Percentiles rank a stretch among this genome's conserved stretches.
phyloP scores from a whole-genome alignment of 2,888 invertebrate species.

The Pachliopta kotzebuea region DNA sequence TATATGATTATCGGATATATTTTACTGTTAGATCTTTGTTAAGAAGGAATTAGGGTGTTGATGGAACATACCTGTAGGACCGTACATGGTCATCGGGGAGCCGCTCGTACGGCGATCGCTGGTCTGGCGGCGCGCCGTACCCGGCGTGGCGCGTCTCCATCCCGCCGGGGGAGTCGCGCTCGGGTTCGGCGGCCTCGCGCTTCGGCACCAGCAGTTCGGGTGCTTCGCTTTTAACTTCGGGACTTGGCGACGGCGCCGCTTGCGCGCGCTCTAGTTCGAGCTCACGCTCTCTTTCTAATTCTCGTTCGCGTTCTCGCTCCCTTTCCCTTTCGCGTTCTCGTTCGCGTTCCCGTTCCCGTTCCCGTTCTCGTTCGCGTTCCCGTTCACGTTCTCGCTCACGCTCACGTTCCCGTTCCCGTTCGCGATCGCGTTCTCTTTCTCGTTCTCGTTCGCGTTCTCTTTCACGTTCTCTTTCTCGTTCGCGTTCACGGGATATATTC shows the following conservation, averaged over 20 bases:
- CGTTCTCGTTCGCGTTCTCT: background rate
- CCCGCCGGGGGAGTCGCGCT: slow-evolving; percentile 87
- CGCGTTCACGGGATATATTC: slow-evolving; percentile 39
- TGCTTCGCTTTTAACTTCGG: slow-evolving; percentile 71
- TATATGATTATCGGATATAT: background rate
- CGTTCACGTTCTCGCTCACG: slow-evolving; percentile 20
- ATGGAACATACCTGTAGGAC: slow-evolving; percentile 72
- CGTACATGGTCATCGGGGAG: slow-evolving; percentile 82
- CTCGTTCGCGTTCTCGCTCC: slow-evolving; percentile 29
- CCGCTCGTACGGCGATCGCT: slow-evolving; percentile 85
- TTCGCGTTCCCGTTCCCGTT: slow-evolving; percentile 24
- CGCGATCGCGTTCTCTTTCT: slow-evolving; percentile 14
- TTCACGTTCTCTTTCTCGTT: background rate
- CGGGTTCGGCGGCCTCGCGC: slow-evolving; percentile 82
- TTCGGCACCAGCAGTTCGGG: slow-evolving; percentile 84
- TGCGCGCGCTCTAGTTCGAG: slow-evolving; percentile 43
- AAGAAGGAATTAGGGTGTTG: background rate
- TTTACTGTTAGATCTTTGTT: background rate
- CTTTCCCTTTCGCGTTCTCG: slow-evolving; percentile 20
- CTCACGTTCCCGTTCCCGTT: slow-evolving; percentile 12
- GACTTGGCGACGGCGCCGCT: slow-evolving; percentile 62
- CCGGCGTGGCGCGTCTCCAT: slow-evolving; percentile 85
- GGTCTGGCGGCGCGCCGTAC: slow-evolving; percentile 84
- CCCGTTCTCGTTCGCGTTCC: slow-evolving; percentile 22
- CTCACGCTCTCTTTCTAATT: slow-evolving; percentile 42